Evolutionary conservation across 2,888 invertebrate species (phyloP), one percentile per base, ranked within the genome.

Genomic region (Pyrrhopygopsis socrates): DNA sequence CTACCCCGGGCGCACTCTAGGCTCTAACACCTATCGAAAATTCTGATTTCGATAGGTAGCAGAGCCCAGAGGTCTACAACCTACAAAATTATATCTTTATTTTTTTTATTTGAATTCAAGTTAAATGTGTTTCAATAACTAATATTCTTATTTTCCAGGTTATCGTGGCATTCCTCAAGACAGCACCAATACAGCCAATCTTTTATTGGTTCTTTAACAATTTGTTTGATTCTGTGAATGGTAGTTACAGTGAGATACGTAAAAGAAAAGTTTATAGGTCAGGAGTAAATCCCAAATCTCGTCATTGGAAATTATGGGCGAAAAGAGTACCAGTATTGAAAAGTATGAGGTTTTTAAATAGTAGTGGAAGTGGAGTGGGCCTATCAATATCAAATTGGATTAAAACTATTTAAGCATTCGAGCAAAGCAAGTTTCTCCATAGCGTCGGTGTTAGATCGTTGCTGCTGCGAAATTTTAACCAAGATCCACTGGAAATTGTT

Each of bases 351-450:
- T 89, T 83, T 68, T n/a, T 85, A 2, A 11, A 20, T 24, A 71
- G 29, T 65, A 76, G 73, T 58, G 78, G 65, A 30, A 50, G 27
- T 74, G 58, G 54, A 41, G 45, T 83, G 65, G 85, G 83, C 20
- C 87, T 87, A 24, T 84, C 90, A 18, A 27, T 86, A 11, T 63
- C 74, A 20, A 90, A 88, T 38, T 90, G 88, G 83, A 67, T 90
- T 18, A 90, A 85, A 80, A 85, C 90, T 27, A 87, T 84, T 22
- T 73, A 87, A 85, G 74, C 71, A 63, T 63, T 63, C 29, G 63
- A 29, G 29, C 29, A 24, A 85, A 87, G 60, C 22, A 82, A 60
- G n/a, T n/a, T n/a, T n/a, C n/a, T n/a, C n/a, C 27, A 82, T 27
- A 58, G n/a, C 9, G 13, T 65, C 27, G 79, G 82, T 15, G 6